Base-by-base conservation (phyloP, 2,888 invertebrate genomes). In the Leptopilina myrica region DNA sequence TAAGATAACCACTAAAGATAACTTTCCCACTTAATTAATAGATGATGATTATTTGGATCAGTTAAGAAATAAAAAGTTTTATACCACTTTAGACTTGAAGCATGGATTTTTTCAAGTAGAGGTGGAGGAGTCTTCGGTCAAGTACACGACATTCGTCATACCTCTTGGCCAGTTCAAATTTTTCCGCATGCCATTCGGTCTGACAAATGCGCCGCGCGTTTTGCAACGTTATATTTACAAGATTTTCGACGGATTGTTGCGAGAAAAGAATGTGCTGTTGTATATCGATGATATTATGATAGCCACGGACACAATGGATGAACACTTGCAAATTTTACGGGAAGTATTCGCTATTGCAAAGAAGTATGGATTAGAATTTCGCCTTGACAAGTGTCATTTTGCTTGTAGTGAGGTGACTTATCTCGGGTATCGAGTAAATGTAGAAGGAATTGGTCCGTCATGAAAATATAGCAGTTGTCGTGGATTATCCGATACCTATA, bases 111-210 rank as follows among this genome's bases (percentile, higher is more conserved):
- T 88, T 75, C 88, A 59, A 8, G 53, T 59, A n/a, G 6, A 15
- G 11, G n/a, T 77, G 66, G 59, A 33, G 4, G 66, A 77, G 46
- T 46, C 43, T 5, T 76, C 76, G 11, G 49, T 76, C 11, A 20
- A 20, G 15, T 64, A 64, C 5, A 76, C 76, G 15, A 84, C 86
- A 14, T 89, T 89, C 80, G 81, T 86, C 8, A 86, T 84, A 5
- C 85, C 83, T 20, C 77, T 84, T 46, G 88, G 87, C 0, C 88
- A 89, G 76, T 89, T 64, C 76, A 87, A 89, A 80, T 90, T 83
- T 82, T 53, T 81, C 15, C 82, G 82, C 77, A 87, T 88, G 86
- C 88, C 86, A 4, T 86, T 88, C 81, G 89, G 89, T 0, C 78
- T 87, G n/a, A 81, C 76, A n/a, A 86, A 85, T 76, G 81, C 82